Conservation (phyloP, 2,797 vertebrate species). For the Falco peregrinus region DNA sequence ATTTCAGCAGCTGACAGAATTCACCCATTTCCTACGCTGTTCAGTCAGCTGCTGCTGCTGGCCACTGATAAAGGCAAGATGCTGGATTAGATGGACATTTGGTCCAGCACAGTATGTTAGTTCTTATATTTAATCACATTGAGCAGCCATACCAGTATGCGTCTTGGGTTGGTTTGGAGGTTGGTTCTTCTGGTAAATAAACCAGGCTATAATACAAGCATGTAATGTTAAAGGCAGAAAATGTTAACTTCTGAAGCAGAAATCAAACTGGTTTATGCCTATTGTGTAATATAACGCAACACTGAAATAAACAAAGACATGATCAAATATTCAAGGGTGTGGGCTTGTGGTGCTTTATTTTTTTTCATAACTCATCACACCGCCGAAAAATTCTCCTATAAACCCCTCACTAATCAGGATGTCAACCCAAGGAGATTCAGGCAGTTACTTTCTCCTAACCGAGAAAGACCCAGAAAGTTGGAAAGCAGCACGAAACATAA, state of each 20-base stretch:
- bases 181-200: slow-evolving; percentile 11
- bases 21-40: slow-evolving; percentile 13
- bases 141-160: background rate
- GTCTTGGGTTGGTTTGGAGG: background rate
- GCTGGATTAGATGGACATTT: slow-evolving; percentile 49
- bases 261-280: slow-evolving; percentile 1
- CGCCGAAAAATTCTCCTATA: background rate
- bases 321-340: background rate
- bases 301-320: background rate
- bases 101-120: slow-evolving; percentile 16
- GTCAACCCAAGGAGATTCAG: background rate
- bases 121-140: background rate
- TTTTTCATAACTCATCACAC: background rate
- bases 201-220: background rate
- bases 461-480: background rate
- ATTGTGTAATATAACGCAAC: background rate
- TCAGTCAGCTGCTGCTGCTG: slow-evolving; percentile 58
- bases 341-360: too few relatives aligned
- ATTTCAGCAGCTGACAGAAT: slow-evolving; percentile 42
- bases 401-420: background rate
- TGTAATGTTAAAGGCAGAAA: background rate
- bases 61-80: slow-evolving; percentile 48
- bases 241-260: background rate
- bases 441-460: background rate
- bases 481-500: background rate